Percentiles rank a stretch among this genome's conserved stretches.
Evolutionary conservation across 2,888 invertebrate species (phyloP).

Genomic region (Lymantria monacha): DNA sequence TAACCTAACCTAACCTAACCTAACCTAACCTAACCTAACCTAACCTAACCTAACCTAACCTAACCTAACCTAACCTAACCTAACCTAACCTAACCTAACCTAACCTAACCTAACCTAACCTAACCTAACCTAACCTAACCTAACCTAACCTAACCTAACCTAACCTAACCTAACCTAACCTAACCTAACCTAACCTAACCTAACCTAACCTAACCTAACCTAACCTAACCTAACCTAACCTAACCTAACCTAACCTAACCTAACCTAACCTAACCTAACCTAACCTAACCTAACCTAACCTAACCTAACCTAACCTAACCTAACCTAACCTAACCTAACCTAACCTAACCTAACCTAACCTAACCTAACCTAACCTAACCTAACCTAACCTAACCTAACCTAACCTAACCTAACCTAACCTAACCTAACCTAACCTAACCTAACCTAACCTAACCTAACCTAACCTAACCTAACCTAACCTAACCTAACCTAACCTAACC

Average conservation of each 20-base stretch:
- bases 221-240: constrained; percentile 23
- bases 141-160: constrained; percentile 5
- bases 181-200: constrained; percentile 23
- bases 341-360: constrained; percentile 17
- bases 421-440: constrained; percentile 15
- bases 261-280: constrained; percentile 15
- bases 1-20: constrained; percentile 15
- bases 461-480: constrained; percentile 10
- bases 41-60: constrained; percentile 12
- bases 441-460: constrained; percentile 2
- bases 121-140: constrained; percentile 7
- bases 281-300: constrained; percentile 15
- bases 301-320: constrained; percentile 20
- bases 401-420: constrained; percentile 21
- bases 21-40: constrained; percentile 9
- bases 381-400: constrained; percentile 25
- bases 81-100: constrained; percentile 4
- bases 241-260: constrained; percentile 20
- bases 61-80: constrained; percentile 8
- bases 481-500: constrained; percentile 8
- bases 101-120: constrained; percentile 7
- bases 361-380: constrained; percentile 17
- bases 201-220: too few relatives aligned
- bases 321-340: constrained; percentile 20
- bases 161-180: constrained; percentile 6